Evolutionary conservation across 2,888 invertebrate genomes (phyloP), one percentile per base, ranked within the genome.

Genomic region (Drosophila suboccidentalis): DNA sequence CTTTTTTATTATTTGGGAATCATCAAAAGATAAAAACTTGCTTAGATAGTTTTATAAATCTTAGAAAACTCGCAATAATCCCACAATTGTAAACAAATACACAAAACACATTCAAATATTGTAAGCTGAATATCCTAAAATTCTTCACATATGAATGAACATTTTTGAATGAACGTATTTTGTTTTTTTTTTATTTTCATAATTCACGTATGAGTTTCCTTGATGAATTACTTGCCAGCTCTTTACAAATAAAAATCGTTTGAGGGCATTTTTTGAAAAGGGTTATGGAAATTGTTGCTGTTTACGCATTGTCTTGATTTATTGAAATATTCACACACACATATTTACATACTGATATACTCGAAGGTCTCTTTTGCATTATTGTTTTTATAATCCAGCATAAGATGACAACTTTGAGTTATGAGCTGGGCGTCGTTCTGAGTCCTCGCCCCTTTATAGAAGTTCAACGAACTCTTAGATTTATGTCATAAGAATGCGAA

Each of bases 371-470:
- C 63, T 59, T 64, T 34, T 73, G 60, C 54, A 66, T 82, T 87
- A 82, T 82, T 82, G 87, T 85, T 85, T 87, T 79, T 60, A 75
- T 65, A 78, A 81, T 66, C 67, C 61, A 65, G 76, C 82, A 71
- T 58, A 84, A 82, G 87, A 79, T 82, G 82, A 87, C 82, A 87
- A 51, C 58, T 70, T 74, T 83, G 86, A 83, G 86, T 85, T 83
- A 87, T 82, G 82, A 85, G 76, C 47, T 73, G 62, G 66, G 54
- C 38, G 38, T 57, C 41, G 43, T 15, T 67, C 41, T 60, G 49
- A 57, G 41, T 50, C 43, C 26, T 26, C 15, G 15, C 17, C 38
- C 17, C 22, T 36, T 46, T 34, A 39, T 29, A 15, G 22, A 55
- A 65, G 63, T 79, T 76, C 26, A 71, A 61, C 67, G 80, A 22